These are phyloP conservation scores for Drosophila melanosoma DNA, from an alignment of 2,888 invertebrate species.

Conservation along the genomic window DNA sequence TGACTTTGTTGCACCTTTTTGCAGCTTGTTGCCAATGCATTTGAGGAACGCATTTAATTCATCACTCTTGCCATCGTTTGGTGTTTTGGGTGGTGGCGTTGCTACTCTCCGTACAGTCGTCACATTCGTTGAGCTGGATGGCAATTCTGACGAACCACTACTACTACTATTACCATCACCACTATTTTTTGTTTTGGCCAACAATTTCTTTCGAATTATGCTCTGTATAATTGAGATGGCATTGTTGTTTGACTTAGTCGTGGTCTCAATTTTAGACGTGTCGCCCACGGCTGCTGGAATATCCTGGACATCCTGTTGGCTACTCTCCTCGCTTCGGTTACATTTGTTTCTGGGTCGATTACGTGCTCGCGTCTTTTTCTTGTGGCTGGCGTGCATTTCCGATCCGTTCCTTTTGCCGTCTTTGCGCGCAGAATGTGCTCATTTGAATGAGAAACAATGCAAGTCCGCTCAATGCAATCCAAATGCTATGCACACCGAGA, in stretches of 20 bases:
- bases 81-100: not conserved
- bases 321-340: slow-evolving; percentile 49
- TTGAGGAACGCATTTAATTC: slow-evolving; percentile 56
- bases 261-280: not conserved
- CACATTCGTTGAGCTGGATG: not conserved
- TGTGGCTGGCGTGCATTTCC: slow-evolving; percentile 60
- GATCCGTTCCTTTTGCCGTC: slow-evolving; percentile 25
- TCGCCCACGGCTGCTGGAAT: not conserved
- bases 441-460: slow-evolving; percentile 59
- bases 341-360: slow-evolving; percentile 80
- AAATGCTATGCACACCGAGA: slow-evolving; percentile 15
- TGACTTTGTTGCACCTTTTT: slow-evolving; percentile 49
- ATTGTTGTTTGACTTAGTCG: slow-evolving; percentile 27
- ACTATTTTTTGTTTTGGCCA: slow-evolving; percentile 41
- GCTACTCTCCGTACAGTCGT: not conserved
- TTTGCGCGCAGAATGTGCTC: slow-evolving; percentile 32
- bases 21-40: slow-evolving; percentile 57
- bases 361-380: slow-evolving; percentile 75
- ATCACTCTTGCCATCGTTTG: slow-evolving; percentile 16
- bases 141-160: not conserved
- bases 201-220: slow-evolving; percentile 70
- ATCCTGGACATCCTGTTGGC: not conserved
- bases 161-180: not conserved
- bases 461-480: slow-evolving; percentile 22
- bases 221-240: slow-evolving; percentile 67